phyloP scores from a whole-genome alignment of 2,113 vertebrate genomes.

The Lepus europaeus region DNA sequence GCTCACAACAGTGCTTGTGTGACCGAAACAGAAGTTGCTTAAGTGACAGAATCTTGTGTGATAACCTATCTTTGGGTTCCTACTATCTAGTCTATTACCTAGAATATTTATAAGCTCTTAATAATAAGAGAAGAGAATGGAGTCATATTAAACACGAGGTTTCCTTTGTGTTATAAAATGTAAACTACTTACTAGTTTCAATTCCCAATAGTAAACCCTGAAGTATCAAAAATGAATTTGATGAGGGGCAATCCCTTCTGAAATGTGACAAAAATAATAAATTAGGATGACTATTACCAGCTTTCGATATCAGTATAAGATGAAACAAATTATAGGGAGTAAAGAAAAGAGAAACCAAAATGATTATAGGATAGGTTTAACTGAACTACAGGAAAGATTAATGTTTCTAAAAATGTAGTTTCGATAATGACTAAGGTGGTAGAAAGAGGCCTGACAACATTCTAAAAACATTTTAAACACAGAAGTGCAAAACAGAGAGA shows the following conservation, averaged over 20 bases:
- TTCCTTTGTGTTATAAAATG: conserved; percentile 47
- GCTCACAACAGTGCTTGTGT: background rate
- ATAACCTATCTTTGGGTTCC: conserved; percentile 4
- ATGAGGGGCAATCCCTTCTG: conserved; percentile 24
- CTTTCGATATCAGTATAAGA: conserved; percentile 66
- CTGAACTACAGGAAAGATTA: conserved; percentile 69
- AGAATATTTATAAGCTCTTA: background rate
- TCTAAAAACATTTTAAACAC: conserved; percentile 66
- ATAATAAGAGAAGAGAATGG: background rate
- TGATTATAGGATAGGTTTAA: conserved; percentile 67
- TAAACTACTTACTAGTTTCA: conserved; percentile 47
- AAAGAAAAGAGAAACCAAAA: conserved; percentile 69
- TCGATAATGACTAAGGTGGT: conserved; percentile 62
- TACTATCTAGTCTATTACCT: background rate
- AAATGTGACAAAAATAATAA: conserved; percentile 41
- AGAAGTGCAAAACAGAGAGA: conserved; percentile 34
- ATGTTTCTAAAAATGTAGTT: conserved; percentile 77
- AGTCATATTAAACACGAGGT: conserved; percentile 3
- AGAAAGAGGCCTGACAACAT: conserved; percentile 70
- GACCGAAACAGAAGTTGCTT: conserved; percentile 10
- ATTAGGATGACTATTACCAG: conserved; percentile 61
- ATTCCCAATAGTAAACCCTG: conserved; percentile 22
- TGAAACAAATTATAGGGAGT: conserved; percentile 70
- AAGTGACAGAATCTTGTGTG: background rate
- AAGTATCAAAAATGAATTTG: conserved; percentile 33